Conservation (phyloP, 2,888 invertebrate genomes). For the Drosophila anomelani region DNA sequence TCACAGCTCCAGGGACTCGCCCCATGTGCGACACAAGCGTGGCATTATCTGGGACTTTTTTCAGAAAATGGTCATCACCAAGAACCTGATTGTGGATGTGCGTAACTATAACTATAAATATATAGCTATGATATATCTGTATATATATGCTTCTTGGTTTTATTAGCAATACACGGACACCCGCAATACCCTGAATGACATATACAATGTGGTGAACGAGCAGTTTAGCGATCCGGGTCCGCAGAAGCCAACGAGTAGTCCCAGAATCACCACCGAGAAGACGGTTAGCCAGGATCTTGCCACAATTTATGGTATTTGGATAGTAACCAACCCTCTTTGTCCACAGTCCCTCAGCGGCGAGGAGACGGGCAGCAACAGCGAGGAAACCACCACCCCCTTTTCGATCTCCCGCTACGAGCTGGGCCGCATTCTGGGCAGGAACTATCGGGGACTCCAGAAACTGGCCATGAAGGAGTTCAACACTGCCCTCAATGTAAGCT, state of each 20-base stretch:
- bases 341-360: constrained; percentile 44
- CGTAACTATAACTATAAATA: constrained; percentile 40
- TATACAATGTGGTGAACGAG: constrained; percentile 82
- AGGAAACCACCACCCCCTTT: constrained; percentile 75
- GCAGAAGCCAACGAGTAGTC: constrained; percentile 68
- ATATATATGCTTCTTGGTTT: no score
- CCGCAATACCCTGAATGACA: constrained; percentile 76
- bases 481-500: constrained; percentile 65
- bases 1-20: background rate
- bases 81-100: constrained; percentile 81
- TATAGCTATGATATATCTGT: background rate
- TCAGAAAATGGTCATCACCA: constrained; percentile 82
- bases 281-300: constrained; percentile 49
- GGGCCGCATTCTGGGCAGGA: constrained; percentile 83
- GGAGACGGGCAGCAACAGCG: constrained; percentile 50
- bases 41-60: constrained; percentile 82
- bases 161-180: constrained; percentile 84
- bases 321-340: background rate
- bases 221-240: constrained; percentile 83
- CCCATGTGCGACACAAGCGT: constrained; percentile 76
- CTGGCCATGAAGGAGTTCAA: constrained; percentile 81
- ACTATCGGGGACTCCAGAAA: constrained; percentile 83
- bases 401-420: constrained; percentile 83
- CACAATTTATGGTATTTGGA: no score
- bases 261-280: constrained; percentile 61